These are phyloP conservation scores for Sphaerodactylus townsendi DNA, from an alignment of 2,113 vertebrate genomes.

Conservation along the genomic window DNA sequence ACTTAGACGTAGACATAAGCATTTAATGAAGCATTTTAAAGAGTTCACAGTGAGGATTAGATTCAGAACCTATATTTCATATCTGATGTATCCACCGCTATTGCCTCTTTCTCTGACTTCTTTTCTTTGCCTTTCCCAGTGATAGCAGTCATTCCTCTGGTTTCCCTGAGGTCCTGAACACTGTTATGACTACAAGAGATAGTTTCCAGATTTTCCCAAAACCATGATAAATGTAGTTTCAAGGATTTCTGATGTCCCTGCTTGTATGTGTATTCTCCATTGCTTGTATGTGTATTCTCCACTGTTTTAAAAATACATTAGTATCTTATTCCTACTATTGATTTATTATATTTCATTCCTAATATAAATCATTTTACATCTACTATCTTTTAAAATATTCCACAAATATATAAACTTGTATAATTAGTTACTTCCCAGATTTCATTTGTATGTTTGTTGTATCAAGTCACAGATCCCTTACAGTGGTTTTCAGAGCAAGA, in stretches of 20 bases:
- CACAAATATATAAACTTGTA: background rate
- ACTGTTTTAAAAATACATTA: background rate
- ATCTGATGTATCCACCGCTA: background rate
- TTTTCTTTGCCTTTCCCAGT: background rate
- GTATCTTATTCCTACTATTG: background rate
- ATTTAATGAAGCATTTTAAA: no score
- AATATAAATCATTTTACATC: background rate
- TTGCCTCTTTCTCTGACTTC: background rate
- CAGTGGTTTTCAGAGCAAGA: no score
- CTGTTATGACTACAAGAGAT: background rate
- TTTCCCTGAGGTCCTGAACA: background rate
- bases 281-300: background rate
- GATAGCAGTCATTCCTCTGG: background rate
- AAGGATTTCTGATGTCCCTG: background rate
- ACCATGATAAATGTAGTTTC: background rate
- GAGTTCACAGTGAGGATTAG: no score
- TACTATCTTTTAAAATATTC: background rate
- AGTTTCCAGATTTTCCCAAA: background rate
- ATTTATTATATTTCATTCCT: background rate
- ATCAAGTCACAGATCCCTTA: no score
- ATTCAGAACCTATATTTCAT: no score
- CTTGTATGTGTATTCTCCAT: background rate
- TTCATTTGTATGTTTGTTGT: no score
- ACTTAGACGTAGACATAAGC: no score
- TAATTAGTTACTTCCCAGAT: background rate